phyloP scores from a whole-genome alignment of 2,797 vertebrate species.

The Ctenosaura bakeri region DNA sequence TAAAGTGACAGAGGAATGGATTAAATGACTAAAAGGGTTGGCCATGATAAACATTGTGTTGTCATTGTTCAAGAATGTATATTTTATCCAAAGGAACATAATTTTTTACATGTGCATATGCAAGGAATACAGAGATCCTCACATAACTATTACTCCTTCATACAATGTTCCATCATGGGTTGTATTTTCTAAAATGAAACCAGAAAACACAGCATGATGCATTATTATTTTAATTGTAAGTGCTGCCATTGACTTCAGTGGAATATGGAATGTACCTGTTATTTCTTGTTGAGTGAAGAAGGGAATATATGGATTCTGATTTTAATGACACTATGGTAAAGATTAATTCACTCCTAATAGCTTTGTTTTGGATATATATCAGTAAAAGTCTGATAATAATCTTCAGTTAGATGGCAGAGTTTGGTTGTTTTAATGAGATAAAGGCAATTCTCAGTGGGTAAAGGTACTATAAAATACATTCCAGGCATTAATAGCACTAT shows the following conservation, averaged over 20 bases:
- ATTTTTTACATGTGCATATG: neutral
- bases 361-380: slow-evolving; percentile 19
- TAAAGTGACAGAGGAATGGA: neutral
- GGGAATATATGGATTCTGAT: neutral
- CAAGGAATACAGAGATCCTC: neutral
- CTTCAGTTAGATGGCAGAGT: neutral
- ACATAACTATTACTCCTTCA: neutral
- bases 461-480: slow-evolving; percentile 14
- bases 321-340: slow-evolving; percentile 20
- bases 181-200: neutral
- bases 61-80: neutral
- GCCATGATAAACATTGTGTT: neutral
- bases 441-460: slow-evolving; percentile 10
- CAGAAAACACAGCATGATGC: neutral
- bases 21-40: neutral
- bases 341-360: slow-evolving; percentile 18
- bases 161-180: neutral
- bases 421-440: slow-evolving; percentile 22
- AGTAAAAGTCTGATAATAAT: slow-evolving; percentile 21
- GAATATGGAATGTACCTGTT: neutral
- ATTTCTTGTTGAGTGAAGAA: slow-evolving; percentile 3
- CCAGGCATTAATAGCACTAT: slow-evolving; percentile 10
- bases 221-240: neutral
- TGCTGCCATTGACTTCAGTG: neutral
- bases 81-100: too few species aligned